Evolutionary conservation across 2,888 invertebrate genomes (phyloP), one percentile per base, ranked within the genome.

Genomic region (Limnephilus auricula): DNA sequence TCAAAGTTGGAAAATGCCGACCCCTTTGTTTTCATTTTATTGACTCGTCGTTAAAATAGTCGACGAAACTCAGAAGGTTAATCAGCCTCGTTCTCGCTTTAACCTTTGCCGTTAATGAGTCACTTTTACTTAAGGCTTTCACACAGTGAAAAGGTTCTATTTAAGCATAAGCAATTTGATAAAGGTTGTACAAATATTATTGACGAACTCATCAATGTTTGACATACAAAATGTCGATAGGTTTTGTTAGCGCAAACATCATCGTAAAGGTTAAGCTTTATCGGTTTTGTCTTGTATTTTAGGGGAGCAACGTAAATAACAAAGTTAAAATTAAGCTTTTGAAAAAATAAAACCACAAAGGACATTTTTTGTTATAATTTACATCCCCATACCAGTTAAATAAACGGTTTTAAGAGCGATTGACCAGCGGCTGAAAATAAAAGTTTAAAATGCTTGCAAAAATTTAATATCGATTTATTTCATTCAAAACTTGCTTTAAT

Each of bases 111-210:
- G 34, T 34, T 82, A 82, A 82, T 82, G 34, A 82, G 34, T 34
- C 34, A 82, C 82, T 32, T 82, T 82, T 32, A 37, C 82, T 82
- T 37, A 82, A 31, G 65, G 65, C 65, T 65, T 65, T 65, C 65
- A n/a, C 5, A 25, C 25, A 5, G n/a, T 65, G n/a, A 65, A 65
- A 65, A 65, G 65, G 65, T 65, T 65, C 18, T 65, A 18, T 65
- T 65, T 65, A 65, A 65, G 65, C 65, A 25, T 65, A 65, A 65
- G n/a, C 65, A 65, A 65, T 65, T 65, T n/a, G 25, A 65, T 65
- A n/a, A 65, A 65, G 65, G 65, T 65, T 65, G 18, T 85, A 9
- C 15, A 50, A 40, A 85, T 31, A 50, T 45, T 40, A 45, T 50
- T 85, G 3, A 15, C 0, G 25, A 65, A 65, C 50, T 65, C 25